These are phyloP conservation scores for Nyleta sp. DNA, from an alignment of 2,888 invertebrate genomes.

Conservation along the genomic window DNA sequence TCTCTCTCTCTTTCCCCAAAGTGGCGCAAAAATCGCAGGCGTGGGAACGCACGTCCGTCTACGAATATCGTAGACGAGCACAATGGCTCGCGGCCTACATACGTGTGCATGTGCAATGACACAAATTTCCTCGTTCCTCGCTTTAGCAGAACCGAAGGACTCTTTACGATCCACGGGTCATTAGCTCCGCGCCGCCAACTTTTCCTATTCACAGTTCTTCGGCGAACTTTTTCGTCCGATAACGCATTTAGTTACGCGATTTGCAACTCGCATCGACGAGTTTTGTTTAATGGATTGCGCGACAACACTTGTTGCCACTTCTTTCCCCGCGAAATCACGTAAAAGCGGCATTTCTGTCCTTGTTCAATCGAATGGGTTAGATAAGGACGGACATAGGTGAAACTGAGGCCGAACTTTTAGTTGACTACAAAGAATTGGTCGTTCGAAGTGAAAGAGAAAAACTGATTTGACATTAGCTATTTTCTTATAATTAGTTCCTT, in stretches of 20 bases:
- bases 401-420: too few species aligned
- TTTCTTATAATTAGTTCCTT: too few species aligned
- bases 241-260: conserved; percentile 18
- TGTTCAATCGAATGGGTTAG: neutral
- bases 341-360: neutral
- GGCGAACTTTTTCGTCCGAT: conserved; percentile 19
- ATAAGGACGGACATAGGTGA: neutral
- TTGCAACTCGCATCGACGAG: neutral
- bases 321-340: neutral
- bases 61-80: conserved; percentile 49
- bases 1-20: too few species aligned
- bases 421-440: too few species aligned
- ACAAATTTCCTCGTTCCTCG: conserved; percentile 50
- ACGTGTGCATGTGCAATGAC: conserved; percentile 52
- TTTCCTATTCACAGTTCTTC: conserved; percentile 38
- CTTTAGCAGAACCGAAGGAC: conserved; percentile 35
- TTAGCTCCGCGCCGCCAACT: conserved; percentile 24
- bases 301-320: conserved; percentile 5
- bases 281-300: conserved; percentile 10
- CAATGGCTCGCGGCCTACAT: conserved; percentile 59
- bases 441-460: too few species aligned
- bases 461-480: too few species aligned
- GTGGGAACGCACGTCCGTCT: conserved; percentile 41
- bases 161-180: conserved; percentile 47
- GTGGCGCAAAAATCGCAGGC: conserved; percentile 21